Evolutionary conservation across 1,140 invertebrate genomes (phyloP), one percentile per base, ranked within the genome.

Genomic region (Ooceraea biroi): DNA sequence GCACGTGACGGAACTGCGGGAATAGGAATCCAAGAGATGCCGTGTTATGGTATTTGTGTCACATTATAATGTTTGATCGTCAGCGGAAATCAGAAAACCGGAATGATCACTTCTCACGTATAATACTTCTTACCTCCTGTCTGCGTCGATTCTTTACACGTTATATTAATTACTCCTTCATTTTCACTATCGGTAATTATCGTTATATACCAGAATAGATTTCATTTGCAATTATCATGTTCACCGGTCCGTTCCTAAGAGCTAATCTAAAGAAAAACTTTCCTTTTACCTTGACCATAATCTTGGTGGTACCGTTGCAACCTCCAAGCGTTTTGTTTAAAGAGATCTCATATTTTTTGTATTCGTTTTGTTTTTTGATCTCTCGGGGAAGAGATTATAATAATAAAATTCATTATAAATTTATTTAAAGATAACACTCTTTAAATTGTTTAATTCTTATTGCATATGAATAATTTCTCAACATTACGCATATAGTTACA

Each of bases 251-350:
- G 60, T 58, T 71, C 27, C 0, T 25, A 19, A 17, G 68, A 74
- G 36, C 8, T 78, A 76, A 87, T 85, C 60, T 68, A 19, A 8
- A n/a, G n/a, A 82, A 30, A 22, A 87, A 66, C 44, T 57, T 3
- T 65, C 44, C 71, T 85, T 83, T 88, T 44, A 68, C 87, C 86
- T 89, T 88, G 82, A 86, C 84, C 76, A 58, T 88, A 82, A 69
- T 84, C 71, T 84, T 82, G n/a, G 63, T 57, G 14, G 0, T 63
- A 57, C 2, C 3, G 1, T 58, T 68, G 22, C 8, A 3, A 66
- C 17, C 12, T 77, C 0, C 36, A 12, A 46, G 30, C 12, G 25
- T 14, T 66, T 52, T 36, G 36, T 36, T 7, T 36, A 36, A 36
- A 19, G 27, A 48, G 17, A 11, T 0, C n/a, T 30, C 5, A 1